Base-by-base conservation (phyloP, 2,797 vertebrate species). In the Gobio occitaniae region DNA sequence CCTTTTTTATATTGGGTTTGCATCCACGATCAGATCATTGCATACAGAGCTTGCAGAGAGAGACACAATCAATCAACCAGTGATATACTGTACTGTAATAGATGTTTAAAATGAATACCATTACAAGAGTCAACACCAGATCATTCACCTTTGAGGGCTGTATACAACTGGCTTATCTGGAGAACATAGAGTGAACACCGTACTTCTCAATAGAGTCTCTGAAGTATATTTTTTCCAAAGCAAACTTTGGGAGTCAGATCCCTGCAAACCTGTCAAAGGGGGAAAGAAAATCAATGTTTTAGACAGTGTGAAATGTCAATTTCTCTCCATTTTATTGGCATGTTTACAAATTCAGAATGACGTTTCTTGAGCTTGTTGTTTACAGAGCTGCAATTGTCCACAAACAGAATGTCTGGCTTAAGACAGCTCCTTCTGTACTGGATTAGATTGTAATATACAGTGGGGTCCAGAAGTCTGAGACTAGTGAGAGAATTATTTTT, bases 281-380 rank as follows among this genome's bases (percentile, higher is more conserved):
- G 36, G 47, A 83, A 76, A 11, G 32, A 6, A 83, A 83, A 75
- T 83, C 56, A 83, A 76, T 66, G 44, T 83, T 25, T 65, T 63
- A 74, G 52, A 70, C 48, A 70, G 21, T 29, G 15, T 5, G 19
- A 17, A 74, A n/a, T 83, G 56, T n/a, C 61, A 66, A 12, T 17
- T 63, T 66, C 29, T 66, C 32, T 41, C 8, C 8, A 36, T 52
- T 83, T n/a, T 83, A 76, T 66, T 76, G 70, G 6, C 54, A 38
- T 61, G 81, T 83, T 83, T 83, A 63, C 70, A n/a, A 75, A 75
- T 52, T 66, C 29, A 17, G 13, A 83, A 54, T 75, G 25, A 75
- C 13, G 12, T 59, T 65, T 52, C 56, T 74, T 36, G 17, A 52
- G 59, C 29, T 75, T 36, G 44, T 36, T 83, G 56, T 74, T 65